Evolutionary conservation across 92 coral and sea anemone genomes (phyloP), one percentile per base, ranked within the genome.

Genomic region (Meandrina meandrites): DNA sequence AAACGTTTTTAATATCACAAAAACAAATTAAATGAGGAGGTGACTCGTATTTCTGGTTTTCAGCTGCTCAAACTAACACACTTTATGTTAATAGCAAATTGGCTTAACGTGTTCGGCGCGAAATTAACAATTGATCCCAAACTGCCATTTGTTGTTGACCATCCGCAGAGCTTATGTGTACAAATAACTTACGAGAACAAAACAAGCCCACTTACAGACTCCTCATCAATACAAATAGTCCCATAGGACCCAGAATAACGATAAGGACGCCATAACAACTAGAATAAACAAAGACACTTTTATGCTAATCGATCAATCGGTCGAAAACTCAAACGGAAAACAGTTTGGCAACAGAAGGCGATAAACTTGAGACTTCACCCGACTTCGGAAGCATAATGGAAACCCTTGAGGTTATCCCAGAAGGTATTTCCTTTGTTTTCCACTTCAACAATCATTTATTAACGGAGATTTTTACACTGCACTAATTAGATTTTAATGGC

Each of bases 241-340:
- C 88, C 88, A 76, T 10, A 85, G 83, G 88, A 77, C 77, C 76
- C 53, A 30, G 75, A 62, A 68, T 40, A 77, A 77, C 71, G 85
- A 69, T 27, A 79, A 37, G 57, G 86, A 80, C 80, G 86, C 85
- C 89, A 86, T 86, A 80, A 86, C 89, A 86, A 72, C 89, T 79
- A 34, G 76, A 79, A 86, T 79, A 66, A 86, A 86, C 84, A 80
- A 79, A 56, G 51, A 30, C 56, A 69, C 80, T 71, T 84, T 79
- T 86, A 86, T 79, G 89, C 79, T 86, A 86, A 86, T 86, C 60
- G 22, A 37, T 6, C 24, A 50, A 40, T 58, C 48, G 45, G 28
- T 31, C 37, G 40, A 85, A 47, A 76, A 45, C 66, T 85, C 47
- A 37, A 76, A 73, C 79, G 54, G 87, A 71, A 72, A 73, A 73